Conservation (phyloP, 2,888 invertebrate genomes). For the Tetheella fluctuosa region DNA sequence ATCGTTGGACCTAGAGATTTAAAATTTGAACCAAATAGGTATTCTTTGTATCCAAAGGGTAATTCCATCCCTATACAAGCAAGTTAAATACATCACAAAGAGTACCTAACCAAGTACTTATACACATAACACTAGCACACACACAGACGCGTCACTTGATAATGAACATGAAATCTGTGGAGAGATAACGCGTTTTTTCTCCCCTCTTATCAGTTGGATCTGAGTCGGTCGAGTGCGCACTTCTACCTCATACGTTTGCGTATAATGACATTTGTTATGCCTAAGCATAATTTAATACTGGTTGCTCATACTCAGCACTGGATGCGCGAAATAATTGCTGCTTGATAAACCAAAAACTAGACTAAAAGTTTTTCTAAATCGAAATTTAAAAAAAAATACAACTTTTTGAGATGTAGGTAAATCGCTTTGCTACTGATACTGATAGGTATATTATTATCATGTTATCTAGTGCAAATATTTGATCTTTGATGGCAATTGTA, state of each 20-base stretch:
- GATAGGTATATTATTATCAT: constrained; percentile 1
- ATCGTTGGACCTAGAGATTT: too few species aligned
- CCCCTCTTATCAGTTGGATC: constrained; percentile 59
- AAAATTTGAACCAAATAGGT: too few species aligned
- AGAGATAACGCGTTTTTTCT: constrained; percentile 60
- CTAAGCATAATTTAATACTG: background rate
- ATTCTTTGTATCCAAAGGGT: too few species aligned
- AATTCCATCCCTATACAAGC: too few species aligned
- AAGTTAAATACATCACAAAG: too few species aligned
- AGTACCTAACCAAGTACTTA: too few species aligned
- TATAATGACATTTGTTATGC: background rate
- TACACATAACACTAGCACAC: constrained; percentile 27
- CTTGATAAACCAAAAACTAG: background rate
- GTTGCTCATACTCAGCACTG: too few species aligned
- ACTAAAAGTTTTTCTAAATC: background rate
- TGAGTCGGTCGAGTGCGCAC: constrained; percentile 7
- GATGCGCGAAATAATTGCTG: too few species aligned
- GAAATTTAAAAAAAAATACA: background rate
- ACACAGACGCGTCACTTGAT: constrained; percentile 58
- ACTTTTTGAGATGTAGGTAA: background rate
- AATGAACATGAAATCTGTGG: constrained; percentile 76
- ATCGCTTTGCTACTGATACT: background rate
- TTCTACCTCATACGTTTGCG: constrained; percentile 5
- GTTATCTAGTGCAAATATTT: constrained; percentile 26
- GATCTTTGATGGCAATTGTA: constrained; percentile 22